phyloP scores from a whole-genome alignment of 2,888 invertebrate genomes.

The Ormyrus rosae region DNA sequence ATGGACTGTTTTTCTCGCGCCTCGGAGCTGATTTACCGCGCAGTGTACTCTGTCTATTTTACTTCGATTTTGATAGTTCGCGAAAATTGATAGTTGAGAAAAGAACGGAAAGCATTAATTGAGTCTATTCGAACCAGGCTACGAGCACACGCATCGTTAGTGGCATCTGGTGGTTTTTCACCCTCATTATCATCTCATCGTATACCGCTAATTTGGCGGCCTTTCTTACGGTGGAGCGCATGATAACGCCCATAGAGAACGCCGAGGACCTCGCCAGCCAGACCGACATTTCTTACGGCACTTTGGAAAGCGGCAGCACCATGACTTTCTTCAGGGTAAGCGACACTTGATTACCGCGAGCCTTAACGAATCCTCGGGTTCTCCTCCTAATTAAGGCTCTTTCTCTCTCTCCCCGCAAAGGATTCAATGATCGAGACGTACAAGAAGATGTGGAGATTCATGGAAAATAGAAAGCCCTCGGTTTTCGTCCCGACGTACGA shows the following conservation, averaged over 20 bases:
- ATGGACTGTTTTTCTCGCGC: neutral
- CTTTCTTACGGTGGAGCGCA: slow-evolving; percentile 91
- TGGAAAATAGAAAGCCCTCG: slow-evolving; percentile 84
- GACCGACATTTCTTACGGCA: slow-evolving; percentile 90
- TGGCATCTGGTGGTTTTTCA: slow-evolving; percentile 95
- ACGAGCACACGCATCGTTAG: slow-evolving; percentile 89
- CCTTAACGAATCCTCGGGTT: neutral
- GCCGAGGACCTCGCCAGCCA: slow-evolving; percentile 90
- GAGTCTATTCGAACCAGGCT: slow-evolving; percentile 74
- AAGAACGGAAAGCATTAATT: neutral
- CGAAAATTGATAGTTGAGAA: no score
- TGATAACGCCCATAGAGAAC: slow-evolving; percentile 91
- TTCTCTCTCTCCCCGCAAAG: slow-evolving; percentile 71
- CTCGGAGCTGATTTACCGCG: neutral
- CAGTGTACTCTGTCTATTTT: no score
- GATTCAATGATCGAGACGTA: slow-evolving; percentile 88
- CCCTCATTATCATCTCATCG: slow-evolving; percentile 91
- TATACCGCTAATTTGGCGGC: slow-evolving; percentile 95
- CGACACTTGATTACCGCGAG: neutral
- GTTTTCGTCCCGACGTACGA: slow-evolving; percentile 86
- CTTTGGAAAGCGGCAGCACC: slow-evolving; percentile 88
- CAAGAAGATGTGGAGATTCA: slow-evolving; percentile 89
- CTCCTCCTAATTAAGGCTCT: no score
- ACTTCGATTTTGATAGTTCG: no score
- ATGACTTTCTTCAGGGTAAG: slow-evolving; percentile 90